Percentiles rank a stretch among this genome's conserved stretches.
Conservation (phyloP, 2,113 vertebrate species). For the Brachypodius melanocephalos region DNA sequence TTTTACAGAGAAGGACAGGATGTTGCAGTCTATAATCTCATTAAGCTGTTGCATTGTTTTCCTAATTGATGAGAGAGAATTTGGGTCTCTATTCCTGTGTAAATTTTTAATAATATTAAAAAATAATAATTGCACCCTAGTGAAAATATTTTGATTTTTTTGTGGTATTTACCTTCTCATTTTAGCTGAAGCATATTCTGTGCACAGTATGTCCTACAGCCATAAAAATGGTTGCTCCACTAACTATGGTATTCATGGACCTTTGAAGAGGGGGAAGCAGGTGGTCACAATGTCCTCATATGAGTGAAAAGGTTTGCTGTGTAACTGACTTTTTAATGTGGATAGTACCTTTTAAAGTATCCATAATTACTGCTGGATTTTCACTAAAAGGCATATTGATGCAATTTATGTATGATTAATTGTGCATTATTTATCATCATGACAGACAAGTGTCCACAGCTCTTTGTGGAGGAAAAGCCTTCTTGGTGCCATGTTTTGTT, state of each 20-base stretch:
- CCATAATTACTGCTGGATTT: constrained; percentile 67
- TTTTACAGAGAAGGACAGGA: neutral
- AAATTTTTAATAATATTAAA: constrained; percentile 62
- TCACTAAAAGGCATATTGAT: constrained; percentile 65
- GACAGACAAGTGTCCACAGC: neutral
- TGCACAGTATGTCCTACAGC: constrained; percentile 71
- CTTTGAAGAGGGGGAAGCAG: constrained; percentile 69
- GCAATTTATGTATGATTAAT: constrained; percentile 25
- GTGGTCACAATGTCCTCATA: constrained; percentile 69
- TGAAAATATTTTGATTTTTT: constrained; percentile 74
- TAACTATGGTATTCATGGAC: constrained; percentile 74
- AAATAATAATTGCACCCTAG: constrained; percentile 66
- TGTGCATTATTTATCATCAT: constrained; percentile 29
- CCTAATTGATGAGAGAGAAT: constrained; percentile 67
- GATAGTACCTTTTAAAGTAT: constrained; percentile 71
- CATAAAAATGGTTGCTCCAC: constrained; percentile 72
- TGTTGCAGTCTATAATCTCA: constrained; percentile 36
- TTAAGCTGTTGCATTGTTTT: constrained; percentile 58
- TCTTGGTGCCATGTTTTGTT: constrained; percentile 82
- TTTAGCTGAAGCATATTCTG: constrained; percentile 73
- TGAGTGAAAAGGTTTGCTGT: constrained; percentile 73
- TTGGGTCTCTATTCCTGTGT: constrained; percentile 59
- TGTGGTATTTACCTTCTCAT: constrained; percentile 74
- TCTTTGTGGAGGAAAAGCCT: constrained; percentile 19
- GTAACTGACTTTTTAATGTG: constrained; percentile 74